phyloP scores from a whole-genome alignment of 1,140 invertebrate genomes.

The Halesus radiatus region DNA sequence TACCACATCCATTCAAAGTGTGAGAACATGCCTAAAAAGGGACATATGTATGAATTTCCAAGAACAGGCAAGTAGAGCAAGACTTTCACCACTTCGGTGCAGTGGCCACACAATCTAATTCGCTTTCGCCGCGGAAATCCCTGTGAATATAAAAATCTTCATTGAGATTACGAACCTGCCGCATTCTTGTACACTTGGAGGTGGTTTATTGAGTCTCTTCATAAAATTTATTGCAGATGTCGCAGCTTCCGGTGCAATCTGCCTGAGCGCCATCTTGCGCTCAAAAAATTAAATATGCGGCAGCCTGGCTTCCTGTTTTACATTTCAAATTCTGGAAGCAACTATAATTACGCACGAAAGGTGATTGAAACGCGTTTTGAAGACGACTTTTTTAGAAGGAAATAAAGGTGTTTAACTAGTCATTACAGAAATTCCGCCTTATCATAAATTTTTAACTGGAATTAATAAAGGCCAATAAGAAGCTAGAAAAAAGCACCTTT shows the following conservation, averaged over 20 bases:
- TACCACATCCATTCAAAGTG: background rate
- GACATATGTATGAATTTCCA: no score
- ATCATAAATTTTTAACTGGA: no score
- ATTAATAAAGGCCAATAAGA: no score
- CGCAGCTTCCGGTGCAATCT: conserved; percentile 41
- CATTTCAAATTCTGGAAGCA: conserved; percentile 8
- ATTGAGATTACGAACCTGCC: conserved; percentile 1
- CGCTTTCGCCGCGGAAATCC: background rate
- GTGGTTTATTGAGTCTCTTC: conserved; percentile 53
- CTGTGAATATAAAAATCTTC: conserved; percentile 19
- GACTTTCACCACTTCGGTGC: background rate
- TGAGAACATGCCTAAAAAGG: no score
- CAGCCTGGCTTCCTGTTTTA: conserved; percentile 32
- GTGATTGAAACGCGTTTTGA: no score
- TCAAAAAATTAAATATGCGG: conserved; percentile 22
- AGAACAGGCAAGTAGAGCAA: no score
- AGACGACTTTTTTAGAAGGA: no score
- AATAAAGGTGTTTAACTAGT: no score
- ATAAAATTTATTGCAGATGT: conserved; percentile 49
- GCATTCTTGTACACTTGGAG: conserved; percentile 26
- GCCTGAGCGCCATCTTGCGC: conserved; percentile 41
- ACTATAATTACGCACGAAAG: background rate
- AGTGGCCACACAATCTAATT: background rate
- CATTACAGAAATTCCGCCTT: no score
- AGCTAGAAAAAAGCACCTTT: no score